These are phyloP conservation scores for Enteromius viviparus DNA, from an alignment of 2,797 vertebrate species.

Conservation along the genomic window DNA sequence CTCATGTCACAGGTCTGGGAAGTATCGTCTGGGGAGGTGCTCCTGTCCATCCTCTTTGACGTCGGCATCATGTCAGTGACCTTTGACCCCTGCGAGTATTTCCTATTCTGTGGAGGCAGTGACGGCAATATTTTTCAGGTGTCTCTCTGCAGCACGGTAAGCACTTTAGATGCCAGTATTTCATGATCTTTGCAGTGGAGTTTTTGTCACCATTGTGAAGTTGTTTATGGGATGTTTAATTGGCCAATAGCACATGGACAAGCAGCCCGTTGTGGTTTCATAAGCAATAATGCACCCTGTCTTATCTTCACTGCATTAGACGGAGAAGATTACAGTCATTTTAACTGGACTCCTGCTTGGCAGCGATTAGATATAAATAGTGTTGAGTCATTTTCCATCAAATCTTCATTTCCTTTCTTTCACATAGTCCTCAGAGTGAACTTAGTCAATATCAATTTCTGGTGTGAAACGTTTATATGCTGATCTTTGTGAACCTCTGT, in stretches of 20 bases:
- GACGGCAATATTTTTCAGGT: conserved; percentile 94
- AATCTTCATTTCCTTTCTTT: conserved; percentile 13
- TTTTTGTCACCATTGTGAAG: conserved; percentile 29
- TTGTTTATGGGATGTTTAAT: conserved; percentile 37
- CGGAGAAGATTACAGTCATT: conserved; percentile 2
- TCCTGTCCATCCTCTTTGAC: conserved; percentile 91
- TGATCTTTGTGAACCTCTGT: neutral
- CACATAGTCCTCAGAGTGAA: neutral
- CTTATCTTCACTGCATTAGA: conserved; percentile 17
- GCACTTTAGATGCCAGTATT: conserved; percentile 42
- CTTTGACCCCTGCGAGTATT: conserved; percentile 91
- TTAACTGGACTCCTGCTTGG: conserved; percentile 23
- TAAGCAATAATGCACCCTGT: conserved; percentile 14
- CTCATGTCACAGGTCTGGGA: conserved; percentile 87
- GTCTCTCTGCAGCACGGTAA: conserved; percentile 88
- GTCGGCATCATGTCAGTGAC: conserved; percentile 91
- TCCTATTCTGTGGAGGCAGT: conserved; percentile 91
- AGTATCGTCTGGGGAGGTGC: conserved; percentile 89
- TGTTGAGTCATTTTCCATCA: neutral
- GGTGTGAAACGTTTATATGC: neutral
- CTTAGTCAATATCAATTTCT: neutral
- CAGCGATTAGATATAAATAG: conserved; percentile 12
- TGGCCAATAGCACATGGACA: conserved; percentile 6
- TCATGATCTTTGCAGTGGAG: conserved; percentile 9
- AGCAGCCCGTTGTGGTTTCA: conserved; percentile 3